Evolutionary conservation across 2,113 vertebrate genomes (phyloP).

Genomic region (Callipepla squamata): DNA sequence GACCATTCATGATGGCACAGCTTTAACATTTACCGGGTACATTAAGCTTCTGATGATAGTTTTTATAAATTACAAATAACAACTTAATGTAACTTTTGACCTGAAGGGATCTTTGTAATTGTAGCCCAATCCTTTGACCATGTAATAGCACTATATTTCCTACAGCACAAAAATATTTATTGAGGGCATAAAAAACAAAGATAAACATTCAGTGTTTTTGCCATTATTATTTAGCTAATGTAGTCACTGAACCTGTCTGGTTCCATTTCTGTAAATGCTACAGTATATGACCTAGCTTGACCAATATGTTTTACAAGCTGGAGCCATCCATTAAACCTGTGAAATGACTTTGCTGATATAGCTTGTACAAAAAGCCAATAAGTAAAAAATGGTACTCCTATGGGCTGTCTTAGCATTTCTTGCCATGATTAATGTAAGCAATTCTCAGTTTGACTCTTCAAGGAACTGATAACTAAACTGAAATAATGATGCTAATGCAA

Average conservation of each 20-base stretch:
- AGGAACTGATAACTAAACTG: neutral
- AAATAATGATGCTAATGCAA: slow-evolving; percentile 19
- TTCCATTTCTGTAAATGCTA: slow-evolving; percentile 45
- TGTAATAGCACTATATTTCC: neutral
- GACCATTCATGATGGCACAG: neutral
- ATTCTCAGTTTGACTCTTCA: neutral
- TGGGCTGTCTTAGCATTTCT: slow-evolving; percentile 14
- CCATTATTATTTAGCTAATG: slow-evolving; percentile 48
- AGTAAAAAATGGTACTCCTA: neutral
- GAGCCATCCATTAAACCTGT: slow-evolving; percentile 44
- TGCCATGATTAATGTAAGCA: slow-evolving; percentile 34
- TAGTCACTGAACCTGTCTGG: slow-evolving; percentile 18
- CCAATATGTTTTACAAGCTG: slow-evolving; percentile 30
- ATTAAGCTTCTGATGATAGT: neutral
- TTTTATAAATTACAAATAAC: slow-evolving; percentile 31
- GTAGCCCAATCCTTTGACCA: neutral
- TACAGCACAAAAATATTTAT: neutral
- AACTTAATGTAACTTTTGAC: neutral
- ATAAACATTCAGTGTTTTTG: slow-evolving; percentile 34
- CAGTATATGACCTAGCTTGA: slow-evolving; percentile 8
- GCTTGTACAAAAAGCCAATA: slow-evolving; percentile 45
- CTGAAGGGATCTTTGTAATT: slow-evolving; percentile 16
- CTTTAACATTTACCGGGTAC: neutral
- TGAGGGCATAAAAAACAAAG: neutral
- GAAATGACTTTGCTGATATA: slow-evolving; percentile 51